phyloP scores from a whole-genome alignment of 1,140 invertebrate species.

The Drosophila sulfurigaster region DNA sequence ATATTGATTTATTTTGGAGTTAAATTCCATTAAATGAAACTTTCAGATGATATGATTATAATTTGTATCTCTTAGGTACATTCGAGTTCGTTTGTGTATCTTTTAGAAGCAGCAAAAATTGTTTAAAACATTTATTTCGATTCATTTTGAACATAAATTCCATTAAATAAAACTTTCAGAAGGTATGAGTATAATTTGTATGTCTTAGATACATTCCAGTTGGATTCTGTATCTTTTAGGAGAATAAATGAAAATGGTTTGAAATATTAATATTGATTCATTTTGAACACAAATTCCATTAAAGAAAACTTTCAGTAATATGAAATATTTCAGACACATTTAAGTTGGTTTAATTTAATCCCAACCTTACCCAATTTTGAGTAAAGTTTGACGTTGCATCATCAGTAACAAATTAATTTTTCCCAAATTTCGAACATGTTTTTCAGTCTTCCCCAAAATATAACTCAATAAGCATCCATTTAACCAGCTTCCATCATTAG shows the following conservation, averaged over 20 bases:
- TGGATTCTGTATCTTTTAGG: too few relatives aligned
- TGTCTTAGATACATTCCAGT: neutral
- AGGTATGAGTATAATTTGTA: too few relatives aligned
- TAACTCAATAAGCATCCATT: constrained; percentile 29
- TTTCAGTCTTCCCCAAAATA: constrained; percentile 2
- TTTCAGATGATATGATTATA: too few relatives aligned
- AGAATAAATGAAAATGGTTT: too few relatives aligned
- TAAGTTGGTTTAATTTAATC: neutral
- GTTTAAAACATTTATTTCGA: too few relatives aligned
- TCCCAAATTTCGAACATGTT: constrained; percentile 5
- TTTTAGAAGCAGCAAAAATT: too few relatives aligned
- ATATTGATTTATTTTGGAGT: neutral
- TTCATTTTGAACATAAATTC: too few relatives aligned
- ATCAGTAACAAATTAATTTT: constrained; percentile 2
- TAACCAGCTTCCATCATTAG: constrained; percentile 2
- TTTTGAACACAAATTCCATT: too few relatives aligned
- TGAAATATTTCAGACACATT: neutral
- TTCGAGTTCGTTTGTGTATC: neutral
- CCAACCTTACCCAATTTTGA: neutral
- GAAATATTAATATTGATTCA: too few relatives aligned
- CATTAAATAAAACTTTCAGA: neutral
- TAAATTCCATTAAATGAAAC: too few relatives aligned
- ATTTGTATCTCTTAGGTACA: neutral
- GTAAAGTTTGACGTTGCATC: neutral
- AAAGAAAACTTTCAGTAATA: too few relatives aligned